Conservation (phyloP, 2,113 vertebrate species). For the Oreocharis arfaki region DNA sequence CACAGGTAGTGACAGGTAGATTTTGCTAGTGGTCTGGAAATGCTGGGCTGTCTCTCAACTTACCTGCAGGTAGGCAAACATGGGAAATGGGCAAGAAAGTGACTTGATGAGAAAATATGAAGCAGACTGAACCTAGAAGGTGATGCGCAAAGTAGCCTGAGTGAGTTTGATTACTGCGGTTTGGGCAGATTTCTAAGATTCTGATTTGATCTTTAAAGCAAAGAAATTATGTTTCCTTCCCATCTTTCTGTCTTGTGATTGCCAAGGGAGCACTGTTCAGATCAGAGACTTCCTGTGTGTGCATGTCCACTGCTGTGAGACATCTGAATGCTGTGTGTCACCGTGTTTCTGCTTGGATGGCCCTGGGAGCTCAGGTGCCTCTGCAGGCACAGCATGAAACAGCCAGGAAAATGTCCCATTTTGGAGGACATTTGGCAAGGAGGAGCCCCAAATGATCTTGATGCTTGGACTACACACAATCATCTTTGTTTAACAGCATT, state of each 20-base stretch:
- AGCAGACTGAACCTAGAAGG: not conserved
- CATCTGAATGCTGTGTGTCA: not conserved
- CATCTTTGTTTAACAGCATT: not conserved
- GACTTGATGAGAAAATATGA: not conserved
- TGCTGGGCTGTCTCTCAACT: not conserved
- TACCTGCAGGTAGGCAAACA: not conserved
- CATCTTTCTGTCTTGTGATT: not conserved
- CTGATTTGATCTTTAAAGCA: not conserved
- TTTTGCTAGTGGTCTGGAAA: not conserved
- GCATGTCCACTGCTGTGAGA: not conserved
- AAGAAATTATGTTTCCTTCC: not conserved
- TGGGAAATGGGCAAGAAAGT: not conserved
- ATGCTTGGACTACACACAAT: not conserved
- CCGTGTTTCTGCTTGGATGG: not conserved
- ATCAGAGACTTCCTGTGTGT: not conserved
- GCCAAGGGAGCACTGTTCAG: not conserved
- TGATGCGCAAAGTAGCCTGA: not conserved
- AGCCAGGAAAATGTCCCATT: not conserved
- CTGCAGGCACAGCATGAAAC: not conserved
- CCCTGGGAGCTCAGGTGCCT: not conserved
- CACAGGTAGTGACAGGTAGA: not conserved
- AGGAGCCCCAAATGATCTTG: not conserved
- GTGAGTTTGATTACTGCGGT: not conserved
- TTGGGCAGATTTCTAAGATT: not conserved
- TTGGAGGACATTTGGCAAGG: no score